Evolutionary conservation across 2,888 invertebrate species (phyloP).

Genomic region (Ectropis crepuscularia): DNA sequence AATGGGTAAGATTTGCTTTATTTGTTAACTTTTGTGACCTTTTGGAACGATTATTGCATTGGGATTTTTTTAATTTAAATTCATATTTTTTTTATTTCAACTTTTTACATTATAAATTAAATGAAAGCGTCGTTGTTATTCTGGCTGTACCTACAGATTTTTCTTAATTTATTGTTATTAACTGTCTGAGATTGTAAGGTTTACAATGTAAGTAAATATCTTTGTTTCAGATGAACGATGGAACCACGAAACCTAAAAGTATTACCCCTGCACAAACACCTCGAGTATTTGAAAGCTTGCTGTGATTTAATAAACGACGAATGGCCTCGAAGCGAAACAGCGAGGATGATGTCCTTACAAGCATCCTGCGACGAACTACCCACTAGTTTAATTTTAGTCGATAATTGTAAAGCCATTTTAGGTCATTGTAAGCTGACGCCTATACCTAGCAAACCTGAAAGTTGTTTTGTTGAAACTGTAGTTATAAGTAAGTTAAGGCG

Average conservation of each 20-base stretch:
- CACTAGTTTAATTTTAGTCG: constrained; percentile 88
- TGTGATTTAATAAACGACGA: constrained; percentile 92
- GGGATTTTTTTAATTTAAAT: too few species aligned
- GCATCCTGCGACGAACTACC: constrained; percentile 90
- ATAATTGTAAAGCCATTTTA: constrained; percentile 83
- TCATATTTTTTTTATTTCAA: too few species aligned
- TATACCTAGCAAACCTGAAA: constrained; percentile 88
- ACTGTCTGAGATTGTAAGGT: too few species aligned
- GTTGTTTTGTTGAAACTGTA: constrained; percentile 93
- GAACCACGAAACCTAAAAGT: constrained; percentile 73
- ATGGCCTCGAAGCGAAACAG: constrained; percentile 93
- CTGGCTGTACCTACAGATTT: too few species aligned
- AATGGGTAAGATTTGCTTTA: too few species aligned
- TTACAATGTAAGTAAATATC: background rate
- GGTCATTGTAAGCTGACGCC: constrained; percentile 92
- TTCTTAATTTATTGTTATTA: too few species aligned
- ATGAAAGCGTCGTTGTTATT: too few species aligned
- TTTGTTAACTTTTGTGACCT: too few species aligned
- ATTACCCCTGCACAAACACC: constrained; percentile 89
- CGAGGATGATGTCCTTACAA: constrained; percentile 90
- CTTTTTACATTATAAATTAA: too few species aligned
- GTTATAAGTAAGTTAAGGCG: constrained; percentile 89
- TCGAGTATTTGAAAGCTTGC: constrained; percentile 88
- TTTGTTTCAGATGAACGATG: constrained; percentile 54
- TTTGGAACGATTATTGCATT: too few species aligned